Base-by-base conservation (phyloP, 2,888 invertebrate genomes). In the Cartodere bifasciata region DNA sequence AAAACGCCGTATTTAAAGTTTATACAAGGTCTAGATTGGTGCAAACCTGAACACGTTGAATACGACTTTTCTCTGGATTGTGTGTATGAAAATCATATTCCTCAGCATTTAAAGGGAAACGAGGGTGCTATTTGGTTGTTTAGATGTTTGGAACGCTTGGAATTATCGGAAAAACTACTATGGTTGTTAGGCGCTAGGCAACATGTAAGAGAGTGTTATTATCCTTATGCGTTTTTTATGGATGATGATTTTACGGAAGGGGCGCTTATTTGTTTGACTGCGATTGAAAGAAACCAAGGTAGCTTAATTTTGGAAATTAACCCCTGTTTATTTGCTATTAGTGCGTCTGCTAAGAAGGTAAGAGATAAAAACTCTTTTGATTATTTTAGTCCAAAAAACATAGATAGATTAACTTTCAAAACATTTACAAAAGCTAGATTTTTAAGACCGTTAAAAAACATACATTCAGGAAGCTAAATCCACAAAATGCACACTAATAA, bases 241-340 rank as follows among this genome's bases (percentile, higher is more conserved):
- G 70, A 72, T 47, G 63, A 67, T 40, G 58, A 62, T 34, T 70
- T 72, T 50, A 64, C 70, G 9, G 72, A 72, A 44, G 70, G 73
- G 2, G 60, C 71, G 2, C 57, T 75, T 22, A 67, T 74, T 20
- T 75, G 75, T 45, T 56, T 77, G 23, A 64, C 67, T 42, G 73
- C 76, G 13, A 65, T 76, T 1, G 75, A 77, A 55, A 58, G 69
- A 28, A 71, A 72, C 49, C 72, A 73, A 45, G 65, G 67, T 13
- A 65, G 66, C 34, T 49, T 75, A 25, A 57, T 77, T 17, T 67
- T 70, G 6, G 75, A 75, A 54, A 70, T 77, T 30, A 68, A 74
- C 50, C 65, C 68, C 2, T 58, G 62, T 37, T 59, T 75, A 22
- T 62, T 61, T 48, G 34, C 53, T 32, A 40, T 49, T 22, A 51